Evolutionary conservation across 2,888 invertebrate genomes (phyloP), one percentile per base, ranked within the genome.

Genomic region (Hyles lineata): DNA sequence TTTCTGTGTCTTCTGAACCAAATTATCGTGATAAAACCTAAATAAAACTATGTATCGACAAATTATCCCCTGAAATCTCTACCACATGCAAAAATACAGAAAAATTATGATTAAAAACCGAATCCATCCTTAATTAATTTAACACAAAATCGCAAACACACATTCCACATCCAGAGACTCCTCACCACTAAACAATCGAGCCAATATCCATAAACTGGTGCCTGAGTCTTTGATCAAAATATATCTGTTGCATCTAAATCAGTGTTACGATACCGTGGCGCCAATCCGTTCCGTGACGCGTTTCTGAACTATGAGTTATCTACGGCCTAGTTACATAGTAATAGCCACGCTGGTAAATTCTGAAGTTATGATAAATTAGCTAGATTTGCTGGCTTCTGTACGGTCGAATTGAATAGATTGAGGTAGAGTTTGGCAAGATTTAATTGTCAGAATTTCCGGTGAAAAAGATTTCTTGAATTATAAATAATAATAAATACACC

Each of bases 311-410:
- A 25, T 70, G 55, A 71, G 61, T 71, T 72, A 72, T 71, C 69
- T 62, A 21, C 60, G 70, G 61, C 70, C 73, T 67, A 74, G 21
- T 67, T 71, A 50, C 70, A 70, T 73, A 73, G 52, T 29, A 70
- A 35, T 35, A 50, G 23, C 43, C 4, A 23, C 21, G 23, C 35
- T 1, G 17, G 43, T 50, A 67, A 67, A 67, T 67, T 50, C 23
- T 55, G 55, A 55, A 17, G 19, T 50, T 21, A 50, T 67, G 67
- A 67, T 67, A 67, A 67, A 67, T 67, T 25, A 50, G 6, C 23
- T 67, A 7, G 4, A 15, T 67, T n/a, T 50, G 23, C 11, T 43
- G 21, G 35, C 9, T 50, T 17, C 23, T 21, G 17, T 23, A 5
- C 15, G 23, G 3, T 4, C n/a, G 4, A 17, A 19, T n/a, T 11